Base-by-base conservation (phyloP, 2,888 invertebrate genomes). In the Eulithis testata region DNA sequence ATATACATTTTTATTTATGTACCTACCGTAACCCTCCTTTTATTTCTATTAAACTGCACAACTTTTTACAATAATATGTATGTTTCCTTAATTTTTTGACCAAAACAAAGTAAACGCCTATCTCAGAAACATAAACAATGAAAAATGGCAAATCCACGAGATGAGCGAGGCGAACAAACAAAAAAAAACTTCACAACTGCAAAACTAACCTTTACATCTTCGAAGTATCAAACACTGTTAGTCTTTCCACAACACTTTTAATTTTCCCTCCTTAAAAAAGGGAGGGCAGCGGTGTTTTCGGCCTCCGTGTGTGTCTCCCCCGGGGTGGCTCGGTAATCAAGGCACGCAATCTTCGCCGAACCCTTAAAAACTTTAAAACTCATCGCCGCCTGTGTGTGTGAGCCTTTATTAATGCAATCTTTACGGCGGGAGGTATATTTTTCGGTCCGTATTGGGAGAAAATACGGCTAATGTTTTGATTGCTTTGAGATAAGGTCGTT, bases 341-440 rank as follows among this genome's bases (percentile, higher is more conserved):
- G 94, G 94, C 94, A 94, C 94, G 94, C 94, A 94, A 94, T 94
- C 94, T 94, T 94, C 94, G 93, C 87, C 88, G 92, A 93, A 93
- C 93, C 93, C 93, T 93, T 93, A 93, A 94, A 94, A 94, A 92
- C 94, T 94, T 94, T 92, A 93, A 93, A 93, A 93, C 93, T 93
- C 92, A 92, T 92, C 90, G 90, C 84, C 90, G 88, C 90, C 84
- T 88, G 54, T 71, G 65, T 73, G 68, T 67, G 66, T 71, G 74
- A 73, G 76, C 76, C 79, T 76, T 77, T 82, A 79, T 81, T 85
- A 81, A 82, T 85, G 83, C 82, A 80, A 84, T 84, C 83, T 84
- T 81, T 78, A 77, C 71, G 74, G 73, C 67, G 50, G 64, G 50
- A 61, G 49, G 61, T 21, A 49, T 14, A 14, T 47, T 60, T 58